A percentile compares a stretch with the other conserved stretches of the same genome.
Evolutionary conservation across 2,888 invertebrate species (phyloP).

Genomic region (Thereva nobilitata): DNA sequence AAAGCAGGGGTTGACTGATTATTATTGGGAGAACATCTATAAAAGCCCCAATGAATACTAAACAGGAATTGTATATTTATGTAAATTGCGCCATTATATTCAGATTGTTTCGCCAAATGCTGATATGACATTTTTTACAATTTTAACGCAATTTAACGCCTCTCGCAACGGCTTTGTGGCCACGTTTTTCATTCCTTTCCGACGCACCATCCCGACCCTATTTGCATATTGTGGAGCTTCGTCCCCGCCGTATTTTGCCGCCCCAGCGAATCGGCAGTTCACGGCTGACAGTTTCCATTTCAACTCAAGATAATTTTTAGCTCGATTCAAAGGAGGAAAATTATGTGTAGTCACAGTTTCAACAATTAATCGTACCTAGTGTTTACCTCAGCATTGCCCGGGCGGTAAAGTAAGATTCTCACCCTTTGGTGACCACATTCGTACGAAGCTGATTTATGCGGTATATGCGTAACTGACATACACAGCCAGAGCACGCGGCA

Average conservation of each 20-base stretch:
- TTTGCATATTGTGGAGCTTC: slow-evolving; percentile 41
- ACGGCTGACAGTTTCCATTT: slow-evolving; percentile 11
- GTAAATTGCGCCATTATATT: slow-evolving; percentile 42
- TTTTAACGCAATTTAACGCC: slow-evolving; percentile 42
- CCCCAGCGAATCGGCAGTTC: slow-evolving; percentile 32
- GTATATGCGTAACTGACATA: too few species aligned
- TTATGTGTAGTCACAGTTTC: too few species aligned
- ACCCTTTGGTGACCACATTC: too few species aligned
- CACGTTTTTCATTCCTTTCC: slow-evolving; percentile 28
- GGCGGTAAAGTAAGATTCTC: too few species aligned
- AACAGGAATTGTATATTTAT: slow-evolving; percentile 43
- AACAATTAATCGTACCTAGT: too few species aligned
- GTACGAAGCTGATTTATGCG: too few species aligned
- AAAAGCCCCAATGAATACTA: slow-evolving; percentile 43
- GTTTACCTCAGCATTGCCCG: too few species aligned
- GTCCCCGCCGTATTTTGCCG: slow-evolving; percentile 25
- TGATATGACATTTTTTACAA: slow-evolving; percentile 43
- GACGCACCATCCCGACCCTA: not conserved
- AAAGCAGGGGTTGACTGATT: slow-evolving; percentile 39
- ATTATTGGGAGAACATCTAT: slow-evolving; percentile 41
- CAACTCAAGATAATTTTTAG: not conserved
- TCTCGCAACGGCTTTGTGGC: slow-evolving; percentile 33
- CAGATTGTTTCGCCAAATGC: slow-evolving; percentile 43
- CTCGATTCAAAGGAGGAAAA: not conserved
- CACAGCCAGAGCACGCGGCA: too few species aligned